A percentile compares a stretch with the other conserved stretches of the same genome.
phyloP scores from a whole-genome alignment of 1,140 invertebrate species.

The Macrotrachela quadricornifera region DNA sequence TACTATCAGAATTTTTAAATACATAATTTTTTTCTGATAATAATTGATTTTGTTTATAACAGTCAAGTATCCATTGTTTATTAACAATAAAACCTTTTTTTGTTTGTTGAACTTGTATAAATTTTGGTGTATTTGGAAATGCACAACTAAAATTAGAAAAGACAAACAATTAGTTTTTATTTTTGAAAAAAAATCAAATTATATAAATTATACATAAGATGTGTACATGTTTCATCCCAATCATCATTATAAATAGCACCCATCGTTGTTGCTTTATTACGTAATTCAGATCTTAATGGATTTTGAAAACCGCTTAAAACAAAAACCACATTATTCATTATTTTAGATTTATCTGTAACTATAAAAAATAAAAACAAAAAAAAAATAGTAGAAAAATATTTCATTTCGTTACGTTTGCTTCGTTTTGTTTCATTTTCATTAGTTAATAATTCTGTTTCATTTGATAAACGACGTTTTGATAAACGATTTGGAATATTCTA shows the following conservation, averaged over 20 bases:
- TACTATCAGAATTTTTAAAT: neutral
- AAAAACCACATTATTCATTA: constrained; percentile 46
- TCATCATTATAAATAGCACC: constrained; percentile 55
- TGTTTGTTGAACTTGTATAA: constrained; percentile 33
- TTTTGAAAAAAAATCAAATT: neutral
- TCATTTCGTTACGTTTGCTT: neutral
- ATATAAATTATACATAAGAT: constrained; percentile 46
- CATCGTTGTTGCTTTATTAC: constrained; percentile 47
- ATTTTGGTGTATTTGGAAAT: constrained; percentile 66
- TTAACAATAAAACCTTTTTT: constrained; percentile 44
- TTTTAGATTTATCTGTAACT: constrained; percentile 22
- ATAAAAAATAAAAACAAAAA: no score
- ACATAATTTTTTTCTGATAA: constrained; percentile 44
- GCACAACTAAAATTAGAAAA: constrained; percentile 66
- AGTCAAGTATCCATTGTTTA: constrained; percentile 52
- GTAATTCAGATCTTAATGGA: constrained; percentile 44
- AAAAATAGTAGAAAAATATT: neutral
- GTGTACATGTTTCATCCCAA: constrained; percentile 51
- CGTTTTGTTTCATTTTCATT: neutral
- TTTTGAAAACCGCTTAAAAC: constrained; percentile 66
- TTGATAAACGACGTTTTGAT: no score
- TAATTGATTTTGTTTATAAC: constrained; percentile 38
- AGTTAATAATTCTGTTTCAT: no score
- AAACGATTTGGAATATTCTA: no score
- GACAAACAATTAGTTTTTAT: constrained; percentile 12